A percentile compares a stretch with the other conserved stretches of the same genome.
Evolutionary conservation across 2,797 vertebrate genomes (phyloP).

Genomic region (Pelobates cultripes): DNA sequence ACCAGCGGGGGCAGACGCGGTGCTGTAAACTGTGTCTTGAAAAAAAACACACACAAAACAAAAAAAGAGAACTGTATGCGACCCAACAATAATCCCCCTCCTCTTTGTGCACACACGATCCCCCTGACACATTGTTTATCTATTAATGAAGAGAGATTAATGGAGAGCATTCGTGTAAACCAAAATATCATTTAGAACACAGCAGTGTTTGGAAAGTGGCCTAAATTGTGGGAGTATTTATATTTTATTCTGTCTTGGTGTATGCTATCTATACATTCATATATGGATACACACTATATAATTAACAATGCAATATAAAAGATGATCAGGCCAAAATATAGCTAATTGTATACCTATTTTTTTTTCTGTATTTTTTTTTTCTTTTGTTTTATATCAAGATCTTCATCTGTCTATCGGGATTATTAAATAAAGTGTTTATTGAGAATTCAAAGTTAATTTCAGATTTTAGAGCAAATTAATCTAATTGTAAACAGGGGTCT

Average conservation of each 20-base stretch:
- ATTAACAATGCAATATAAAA: no score
- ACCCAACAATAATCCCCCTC: slow-evolving; percentile 22
- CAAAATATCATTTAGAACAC: not conserved
- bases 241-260: not conserved
- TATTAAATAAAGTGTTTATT: no score
- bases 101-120: not conserved
- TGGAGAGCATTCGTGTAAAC: not conserved
- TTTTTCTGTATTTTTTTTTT: no score
- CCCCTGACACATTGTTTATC: not conserved
- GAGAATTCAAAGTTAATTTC: no score
- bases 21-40: slow-evolving; percentile 6
- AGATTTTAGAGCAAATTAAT: no score
- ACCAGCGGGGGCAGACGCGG: not conserved
- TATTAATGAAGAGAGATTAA: not conserved
- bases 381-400: no score
- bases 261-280: no score
- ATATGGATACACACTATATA: no score
- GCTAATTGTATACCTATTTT: no score
- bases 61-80: not conserved
- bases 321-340: no score
- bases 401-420: no score
- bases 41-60: not conserved
- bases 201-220: not conserved
- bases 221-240: not conserved
- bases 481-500: no score